A percentile compares a stretch with the other conserved stretches of the same genome.
phyloP scores from a whole-genome alignment of 35 echinoderm and acorn worm genomes.

The Stichopus chloronotus region DNA sequence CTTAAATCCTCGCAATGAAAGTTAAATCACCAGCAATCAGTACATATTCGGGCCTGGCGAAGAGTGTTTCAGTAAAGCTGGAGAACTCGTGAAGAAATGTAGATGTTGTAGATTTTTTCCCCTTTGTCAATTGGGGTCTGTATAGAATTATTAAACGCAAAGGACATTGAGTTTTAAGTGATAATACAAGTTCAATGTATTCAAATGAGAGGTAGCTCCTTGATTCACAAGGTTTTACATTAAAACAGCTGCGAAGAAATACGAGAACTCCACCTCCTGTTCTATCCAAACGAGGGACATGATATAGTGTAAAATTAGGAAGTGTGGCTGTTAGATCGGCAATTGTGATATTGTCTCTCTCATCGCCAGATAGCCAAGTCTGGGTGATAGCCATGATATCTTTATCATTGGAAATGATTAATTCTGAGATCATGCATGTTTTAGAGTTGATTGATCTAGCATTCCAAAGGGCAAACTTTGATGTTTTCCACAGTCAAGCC shows the following conservation, averaged over 20 bases:
- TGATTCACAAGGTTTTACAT: background rate
- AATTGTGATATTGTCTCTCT: slow-evolving; percentile 61
- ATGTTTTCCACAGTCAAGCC: no score
- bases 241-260: slow-evolving; percentile 23
- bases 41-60: background rate
- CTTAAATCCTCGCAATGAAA: slow-evolving; percentile 31
- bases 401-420: slow-evolving; percentile 53
- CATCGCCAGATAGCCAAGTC: slow-evolving; percentile 74
- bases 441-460: slow-evolving; percentile 74
- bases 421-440: slow-evolving; percentile 57
- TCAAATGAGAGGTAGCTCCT: slow-evolving; percentile 24
- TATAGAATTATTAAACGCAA: slow-evolving; percentile 42
- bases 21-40: slow-evolving; percentile 44
- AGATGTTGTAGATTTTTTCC: background rate
- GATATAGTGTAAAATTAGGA: slow-evolving; percentile 62
- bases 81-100: slow-evolving; percentile 39
- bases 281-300: slow-evolving; percentile 49
- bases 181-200: slow-evolving; percentile 35
- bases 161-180: background rate
- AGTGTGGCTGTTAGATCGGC: slow-evolving; percentile 66
- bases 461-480: slow-evolving; percentile 89
- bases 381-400: slow-evolving; percentile 74
- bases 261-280: slow-evolving; percentile 52
- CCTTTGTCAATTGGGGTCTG: slow-evolving; percentile 44
- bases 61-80: slow-evolving; percentile 1